Evolutionary conservation across 2,888 invertebrate genomes (phyloP).

Genomic region (Xanthia togata): DNA sequence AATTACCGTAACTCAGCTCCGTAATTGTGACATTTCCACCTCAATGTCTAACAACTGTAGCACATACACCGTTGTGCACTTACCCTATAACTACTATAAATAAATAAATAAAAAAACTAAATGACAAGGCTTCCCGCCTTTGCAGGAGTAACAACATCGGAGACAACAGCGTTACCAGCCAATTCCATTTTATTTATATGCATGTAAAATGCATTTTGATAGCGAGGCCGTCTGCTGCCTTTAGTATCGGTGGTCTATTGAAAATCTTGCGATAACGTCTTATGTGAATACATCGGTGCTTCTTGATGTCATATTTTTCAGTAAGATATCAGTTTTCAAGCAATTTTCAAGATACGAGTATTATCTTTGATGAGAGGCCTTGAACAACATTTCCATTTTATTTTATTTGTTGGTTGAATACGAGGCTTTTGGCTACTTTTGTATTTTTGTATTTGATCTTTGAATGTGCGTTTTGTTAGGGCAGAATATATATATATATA

Average conservation of each 20-base stretch:
- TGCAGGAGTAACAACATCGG: constrained; percentile 52
- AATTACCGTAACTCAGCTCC: constrained; percentile 11
- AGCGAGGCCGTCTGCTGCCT: constrained; percentile 1
- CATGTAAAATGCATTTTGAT: constrained; percentile 56
- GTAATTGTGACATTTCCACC: constrained; percentile 30
- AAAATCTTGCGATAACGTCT: constrained; percentile 31
- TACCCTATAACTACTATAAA: constrained; percentile 54
- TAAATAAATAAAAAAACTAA: too few relatives aligned
- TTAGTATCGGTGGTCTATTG: constrained; percentile 11
- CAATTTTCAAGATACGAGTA: too few relatives aligned
- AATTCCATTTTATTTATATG: constrained; percentile 66
- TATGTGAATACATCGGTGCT: constrained; percentile 10
- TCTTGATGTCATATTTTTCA: constrained; percentile 25
- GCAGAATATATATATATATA: too few relatives aligned
- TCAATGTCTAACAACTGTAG: constrained; percentile 21
- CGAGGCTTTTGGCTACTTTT: too few relatives aligned
- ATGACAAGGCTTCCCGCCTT: constrained; percentile 31
- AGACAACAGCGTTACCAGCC: constrained; percentile 61
- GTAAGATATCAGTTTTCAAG: not conserved
- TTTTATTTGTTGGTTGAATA: too few relatives aligned
- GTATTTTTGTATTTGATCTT: too few relatives aligned
- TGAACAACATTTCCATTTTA: too few relatives aligned
- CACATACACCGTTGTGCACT: constrained; percentile 55
- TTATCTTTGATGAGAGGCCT: too few relatives aligned
- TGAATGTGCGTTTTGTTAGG: too few relatives aligned